These are phyloP conservation scores for Drosophila guanche DNA, from an alignment of 1,140 invertebrate species.

Conservation along the genomic window DNA sequence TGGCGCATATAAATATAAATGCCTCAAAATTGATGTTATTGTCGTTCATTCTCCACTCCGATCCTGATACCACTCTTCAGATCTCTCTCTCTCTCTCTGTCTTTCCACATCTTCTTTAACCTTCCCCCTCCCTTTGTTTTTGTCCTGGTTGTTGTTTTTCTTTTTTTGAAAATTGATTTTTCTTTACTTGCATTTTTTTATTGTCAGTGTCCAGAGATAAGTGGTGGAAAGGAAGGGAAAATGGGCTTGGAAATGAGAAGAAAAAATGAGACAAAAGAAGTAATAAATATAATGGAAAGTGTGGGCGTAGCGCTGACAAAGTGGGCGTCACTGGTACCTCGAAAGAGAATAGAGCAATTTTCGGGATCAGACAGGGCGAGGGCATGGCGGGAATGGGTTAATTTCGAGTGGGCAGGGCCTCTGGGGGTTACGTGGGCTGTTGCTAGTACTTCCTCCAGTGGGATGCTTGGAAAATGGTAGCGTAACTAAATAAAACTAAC, in stretches of 20 bases:
- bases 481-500: slow-evolving; percentile 28
- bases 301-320: slow-evolving; percentile 68
- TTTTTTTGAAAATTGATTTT: slow-evolving; percentile 73
- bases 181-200: slow-evolving; percentile 65
- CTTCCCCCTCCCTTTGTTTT: slow-evolving; percentile 8
- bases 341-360: slow-evolving; percentile 72
- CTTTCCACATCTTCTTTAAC: background rate
- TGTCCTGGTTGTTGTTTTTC: slow-evolving; percentile 61
- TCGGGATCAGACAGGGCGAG: slow-evolving; percentile 30
- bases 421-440: slow-evolving; percentile 31
- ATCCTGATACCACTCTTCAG: background rate
- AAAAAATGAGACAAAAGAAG: slow-evolving; percentile 49
- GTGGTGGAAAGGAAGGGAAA: slow-evolving; percentile 37
- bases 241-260: slow-evolving; percentile 26
- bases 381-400: slow-evolving; percentile 60
- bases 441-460: slow-evolving; percentile 17
- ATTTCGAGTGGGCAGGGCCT: slow-evolving; percentile 61
- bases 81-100: slow-evolving; percentile 34
- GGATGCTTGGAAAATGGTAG: slow-evolving; percentile 17
- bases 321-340: slow-evolving; percentile 53
- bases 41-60: slow-evolving; percentile 44
- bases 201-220: slow-evolving; percentile 52
- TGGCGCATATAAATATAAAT: slow-evolving; percentile 82
- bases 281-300: slow-evolving; percentile 39
- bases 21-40: slow-evolving; percentile 81